These are phyloP conservation scores for Cinara cedri DNA, from an alignment of 2,888 invertebrate species.

Conservation along the genomic window DNA sequence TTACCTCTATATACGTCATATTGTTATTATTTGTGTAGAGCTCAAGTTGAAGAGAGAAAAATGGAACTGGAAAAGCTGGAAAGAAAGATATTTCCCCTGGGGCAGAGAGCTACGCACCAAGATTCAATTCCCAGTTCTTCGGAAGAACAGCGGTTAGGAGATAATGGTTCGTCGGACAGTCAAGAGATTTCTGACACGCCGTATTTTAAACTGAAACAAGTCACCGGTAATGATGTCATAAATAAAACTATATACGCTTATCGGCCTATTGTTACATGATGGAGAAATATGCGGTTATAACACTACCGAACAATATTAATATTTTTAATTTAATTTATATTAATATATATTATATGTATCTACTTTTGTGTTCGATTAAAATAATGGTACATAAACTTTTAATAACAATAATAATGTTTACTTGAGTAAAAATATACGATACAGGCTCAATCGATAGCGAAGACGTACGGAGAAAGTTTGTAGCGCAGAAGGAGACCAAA, in stretches of 20 bases:
- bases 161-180: constrained; percentile 44
- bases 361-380: too few species aligned
- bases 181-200: constrained; percentile 47
- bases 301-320: too few species aligned
- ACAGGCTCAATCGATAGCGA: constrained; percentile 75
- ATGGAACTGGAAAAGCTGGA: constrained; percentile 78
- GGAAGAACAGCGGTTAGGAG: constrained; percentile 39
- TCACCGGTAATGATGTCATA: constrained; percentile 68
- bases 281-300: too few species aligned
- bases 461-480: constrained; percentile 77
- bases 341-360: too few species aligned
- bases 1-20: too few species aligned
- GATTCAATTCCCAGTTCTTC: constrained; percentile 50
- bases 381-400: too few species aligned
- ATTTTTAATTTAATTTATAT: too few species aligned
- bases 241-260: not conserved
- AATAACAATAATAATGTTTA: too few species aligned
- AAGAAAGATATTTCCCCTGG: constrained; percentile 72
- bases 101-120: constrained; percentile 34
- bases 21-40: constrained; percentile 63
- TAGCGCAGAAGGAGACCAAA: constrained; percentile 76
- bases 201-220: constrained; percentile 77
- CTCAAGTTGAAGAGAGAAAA: constrained; percentile 74
- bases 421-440: constrained; percentile 16
- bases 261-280: too few species aligned